Conservation (phyloP, 2,888 invertebrate genomes). For the Acleris sparsana region DNA sequence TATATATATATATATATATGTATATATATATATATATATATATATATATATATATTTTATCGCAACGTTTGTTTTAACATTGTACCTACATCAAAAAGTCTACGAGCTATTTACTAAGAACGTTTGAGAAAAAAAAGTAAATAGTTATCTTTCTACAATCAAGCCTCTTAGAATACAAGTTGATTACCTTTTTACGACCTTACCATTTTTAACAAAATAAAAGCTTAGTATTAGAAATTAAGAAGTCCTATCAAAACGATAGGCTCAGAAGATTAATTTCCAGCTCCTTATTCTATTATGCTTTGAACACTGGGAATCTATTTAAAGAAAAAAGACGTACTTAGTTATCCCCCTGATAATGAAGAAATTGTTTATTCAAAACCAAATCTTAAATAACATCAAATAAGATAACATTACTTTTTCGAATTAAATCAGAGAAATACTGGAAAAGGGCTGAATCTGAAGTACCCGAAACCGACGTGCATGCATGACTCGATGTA, state of each 20-base stretch:
- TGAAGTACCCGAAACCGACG: too few species aligned
- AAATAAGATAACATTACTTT: not conserved
- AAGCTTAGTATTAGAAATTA: not conserved
- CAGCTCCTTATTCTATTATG: slow-evolving; percentile 5
- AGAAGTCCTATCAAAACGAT: slow-evolving; percentile 7
- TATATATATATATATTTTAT: too few species aligned
- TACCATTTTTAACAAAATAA: not conserved
- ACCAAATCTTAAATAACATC: not conserved
- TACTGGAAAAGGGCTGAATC: too few species aligned
- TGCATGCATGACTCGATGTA: too few species aligned
- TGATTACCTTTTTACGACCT: not conserved
- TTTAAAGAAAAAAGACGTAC: not conserved
- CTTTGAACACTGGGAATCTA: not conserved
- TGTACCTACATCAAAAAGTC: too few species aligned
- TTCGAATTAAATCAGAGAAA: too few species aligned
- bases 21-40: too few species aligned
- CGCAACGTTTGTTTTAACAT: too few species aligned
- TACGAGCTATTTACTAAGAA: too few species aligned
- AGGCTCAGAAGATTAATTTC: slow-evolving; percentile 5
- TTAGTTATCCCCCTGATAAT: slow-evolving; percentile 1
- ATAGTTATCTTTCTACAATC: too few species aligned
- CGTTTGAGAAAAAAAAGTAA: too few species aligned
- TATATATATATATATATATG: too few species aligned
- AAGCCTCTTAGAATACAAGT: not conserved
- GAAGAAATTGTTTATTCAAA: not conserved